A percentile compares a stretch with the other conserved stretches of the same genome.
These are phyloP conservation scores for Eulemur albifrons DNA, from an alignment of 2,797 vertebrate species.

Conservation along the genomic window DNA sequence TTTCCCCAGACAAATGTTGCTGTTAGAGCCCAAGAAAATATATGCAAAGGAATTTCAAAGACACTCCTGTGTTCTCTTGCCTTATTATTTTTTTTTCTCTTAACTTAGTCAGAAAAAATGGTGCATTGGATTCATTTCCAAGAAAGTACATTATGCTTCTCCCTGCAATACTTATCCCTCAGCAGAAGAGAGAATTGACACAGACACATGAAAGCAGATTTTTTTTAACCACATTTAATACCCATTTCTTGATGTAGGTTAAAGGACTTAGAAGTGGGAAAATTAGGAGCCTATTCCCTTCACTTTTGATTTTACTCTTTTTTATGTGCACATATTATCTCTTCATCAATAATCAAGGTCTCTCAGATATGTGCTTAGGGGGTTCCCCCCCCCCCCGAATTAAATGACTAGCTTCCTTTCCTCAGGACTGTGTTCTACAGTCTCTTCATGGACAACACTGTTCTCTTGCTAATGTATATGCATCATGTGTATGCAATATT, in stretches of 20 bases:
- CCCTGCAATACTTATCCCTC: not conserved
- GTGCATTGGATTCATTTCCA: conserved; percentile 35
- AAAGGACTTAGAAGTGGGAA: not conserved
- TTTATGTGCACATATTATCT: not conserved
- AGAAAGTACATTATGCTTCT: conserved; percentile 46
- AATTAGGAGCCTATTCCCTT: not conserved
- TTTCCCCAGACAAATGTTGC: not conserved
- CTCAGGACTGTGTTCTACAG: not conserved
- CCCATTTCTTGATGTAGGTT: conserved; percentile 5
- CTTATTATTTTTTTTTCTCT: not conserved
- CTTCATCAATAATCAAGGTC: not conserved
- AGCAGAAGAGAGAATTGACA: conserved; percentile 36
- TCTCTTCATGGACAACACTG: not conserved
- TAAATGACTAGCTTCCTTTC: not conserved
- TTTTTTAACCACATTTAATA: conserved; percentile 1
- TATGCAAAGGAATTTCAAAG: conserved; percentile 41
- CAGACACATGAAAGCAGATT: conserved; percentile 25
- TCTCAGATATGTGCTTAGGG: not conserved
- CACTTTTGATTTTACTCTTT: conserved; percentile 4
- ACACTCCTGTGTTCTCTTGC: not conserved
- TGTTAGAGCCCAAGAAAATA: not conserved
- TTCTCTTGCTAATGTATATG: not conserved
- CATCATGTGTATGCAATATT: not conserved
- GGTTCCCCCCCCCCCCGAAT: not conserved
- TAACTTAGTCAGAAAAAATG: conserved; percentile 19